Base-by-base conservation (phyloP, 2,797 vertebrate genomes). In the Coracias cyanogaster region DNA sequence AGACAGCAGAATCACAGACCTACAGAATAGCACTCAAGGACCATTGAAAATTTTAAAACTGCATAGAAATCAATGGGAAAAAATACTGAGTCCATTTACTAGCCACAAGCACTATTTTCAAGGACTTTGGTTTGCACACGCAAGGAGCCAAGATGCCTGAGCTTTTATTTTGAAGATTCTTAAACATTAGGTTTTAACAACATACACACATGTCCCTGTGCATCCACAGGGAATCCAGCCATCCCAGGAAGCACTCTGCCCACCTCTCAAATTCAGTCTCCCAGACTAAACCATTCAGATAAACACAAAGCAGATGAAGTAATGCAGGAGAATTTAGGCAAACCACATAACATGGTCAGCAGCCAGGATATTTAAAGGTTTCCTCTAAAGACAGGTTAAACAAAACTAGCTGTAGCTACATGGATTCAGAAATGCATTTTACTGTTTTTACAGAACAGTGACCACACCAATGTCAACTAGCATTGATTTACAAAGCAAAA, bases 301-400 rank as follows among this genome's bases (percentile, higher is more conserved):
- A 60, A 15, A 89, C 46, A 67, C 57, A 92, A 48, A 70, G 29
- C 39, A 82, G 54, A 88, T 86, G 57, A 94, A 81, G 43, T 91
- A 62, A 92, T 13, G 10, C 65, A 69, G 49, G 67, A 92, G 54
- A 62, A 57, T 20, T 89, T 6, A 82, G 19, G 35, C 45, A 89
- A 92, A 78, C 58, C 85, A 81, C 61, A 72, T 6, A 57, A 66
- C 33, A 57, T 33, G 57, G 86, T 80, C 57, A 81, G 46, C 17
- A 82, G 72, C 26, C 64, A 46, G 58, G 72, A 77, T 55, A 87
- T 45, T 92, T 96, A 79, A 77, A 91, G 62, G 26, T 77, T 86
- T 92, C 65, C 87, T 83, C 89, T 82, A n/a, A 77, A 89, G 49
- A 31, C 1, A 11, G 61, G 81, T 83, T 91, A 96, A 90, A 94